Evolutionary conservation across 1,140 invertebrate genomes (phyloP), one percentile per base, ranked within the genome.

Genomic region (Meloidogyne floridensis): DNA sequence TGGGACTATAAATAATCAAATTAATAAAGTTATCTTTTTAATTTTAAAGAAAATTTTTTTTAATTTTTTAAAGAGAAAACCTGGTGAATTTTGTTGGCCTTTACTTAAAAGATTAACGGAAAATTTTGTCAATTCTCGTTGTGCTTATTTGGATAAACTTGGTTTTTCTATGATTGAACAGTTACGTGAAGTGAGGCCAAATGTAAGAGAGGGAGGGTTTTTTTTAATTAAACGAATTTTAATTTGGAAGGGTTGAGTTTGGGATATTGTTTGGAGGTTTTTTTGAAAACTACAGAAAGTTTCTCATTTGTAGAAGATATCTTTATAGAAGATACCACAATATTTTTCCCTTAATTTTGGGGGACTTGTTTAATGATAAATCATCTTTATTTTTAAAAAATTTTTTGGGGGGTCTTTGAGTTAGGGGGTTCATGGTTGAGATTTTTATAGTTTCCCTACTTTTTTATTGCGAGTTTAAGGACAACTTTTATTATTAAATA

Each of bases 21-120:
- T 79, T 13, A 65, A 71, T 53, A 13, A 79, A 20, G 65, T 71
- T 6, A 5, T 47, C 5, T 77, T 3, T 42, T 79, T 78, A 71
- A 42, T 11, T 13, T 70, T 43, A 47, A 13, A 32, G 32, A 32
- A 32, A 32, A 47, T 47, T 47, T 20, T 53, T 70, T 13, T 43
- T 20, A 11, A 9, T 56, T 42, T n/a, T 32, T 72, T 71, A 32
- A n/a, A 79, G 77, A 65, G 77, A 72, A 79, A 79, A 71, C 77
- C 77, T 6, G n/a, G 7, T 20, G 77, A 79, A 47, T 79, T 79
- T 79, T 79, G 65, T 71, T 79, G 59, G 59, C 65, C 77, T 5
- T 15, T 79, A 18, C n/a, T 79, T 7, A 71, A 79, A 51, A 54
- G 77, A 20, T 11, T 79, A 54, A 43, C 59, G 1, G 65, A 79